Base-by-base conservation (phyloP, 2,888 invertebrate genomes). In the Harpalus rubripes region DNA sequence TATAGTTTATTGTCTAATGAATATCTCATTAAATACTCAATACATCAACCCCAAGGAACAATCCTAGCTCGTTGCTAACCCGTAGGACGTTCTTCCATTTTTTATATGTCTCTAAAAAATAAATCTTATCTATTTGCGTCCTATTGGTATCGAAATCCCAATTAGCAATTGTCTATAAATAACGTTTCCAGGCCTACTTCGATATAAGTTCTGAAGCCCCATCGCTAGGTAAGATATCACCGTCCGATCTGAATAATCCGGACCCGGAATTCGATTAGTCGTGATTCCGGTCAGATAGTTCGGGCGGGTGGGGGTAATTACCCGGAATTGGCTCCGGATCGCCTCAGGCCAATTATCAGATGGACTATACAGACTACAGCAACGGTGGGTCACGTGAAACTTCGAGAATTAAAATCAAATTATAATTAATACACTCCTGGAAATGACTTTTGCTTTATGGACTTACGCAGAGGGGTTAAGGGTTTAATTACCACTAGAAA, bases 181-280 rank as follows among this genome's bases (percentile, higher is more conserved):
- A 52, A 52, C 44, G 12, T 8, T 52, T 10, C 10, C 44, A 6
- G 1, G 44, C 44, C 44, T 52, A 52, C 10, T 52, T 12, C 10
- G 44, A 52, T 52, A 52, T 52, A 52, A 52, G 44, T 52, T 52
- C 6, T 2, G 44, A 52, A 12, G 32, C 5, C 32, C 32, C 32
- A 5, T 32, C 44, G 8, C 10, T 52, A 52, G 44, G 44, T 78
- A 61, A 80, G 80, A 61, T 80, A 80, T 80, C 80, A 59, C 39
- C n/a, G 15, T 1, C 39, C 61, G 26, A 80, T 80, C 80, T 80
- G 80, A 80, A 80, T 80, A 80, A 80, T 80, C 80, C 80, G 26
- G 41, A 10, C 80, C 84, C 84, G 84, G 84, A 83, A 84, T 84
- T 84, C 84, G 84, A 84, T 84, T 84, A 84, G 65, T 56, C 78